A percentile compares a stretch with the other conserved stretches of the same genome.
phyloP scores from a whole-genome alignment of 1,140 invertebrate genomes.

The Zaprionus ornatus region DNA sequence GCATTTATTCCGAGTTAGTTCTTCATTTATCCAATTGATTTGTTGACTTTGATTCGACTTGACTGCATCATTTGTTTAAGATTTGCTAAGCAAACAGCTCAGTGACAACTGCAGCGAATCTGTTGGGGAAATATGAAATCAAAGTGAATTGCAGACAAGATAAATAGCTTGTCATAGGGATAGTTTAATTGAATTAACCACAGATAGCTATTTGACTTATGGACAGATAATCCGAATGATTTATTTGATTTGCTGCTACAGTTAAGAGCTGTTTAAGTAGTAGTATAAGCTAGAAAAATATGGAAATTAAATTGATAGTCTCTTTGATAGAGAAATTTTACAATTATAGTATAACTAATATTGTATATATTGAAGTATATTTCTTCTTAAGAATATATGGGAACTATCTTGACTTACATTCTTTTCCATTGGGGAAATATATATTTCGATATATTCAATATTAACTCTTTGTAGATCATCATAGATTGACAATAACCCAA shows the following conservation, averaged over 20 bases:
- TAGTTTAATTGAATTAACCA: no score
- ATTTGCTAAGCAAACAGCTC: conserved; percentile 1
- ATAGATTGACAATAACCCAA: no score
- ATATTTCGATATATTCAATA: no score
- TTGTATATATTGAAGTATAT: no score
- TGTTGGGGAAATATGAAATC: conserved; percentile 1
- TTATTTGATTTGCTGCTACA: background rate
- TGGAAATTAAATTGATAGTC: no score
- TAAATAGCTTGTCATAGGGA: background rate
- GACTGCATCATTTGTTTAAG: background rate
- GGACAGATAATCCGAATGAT: background rate
- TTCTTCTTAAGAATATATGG: no score
- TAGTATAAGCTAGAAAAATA: no score
- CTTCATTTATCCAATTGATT: conserved; percentile 19
- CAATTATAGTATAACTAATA: no score
- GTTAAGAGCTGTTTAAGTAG: background rate
- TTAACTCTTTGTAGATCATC: no score
- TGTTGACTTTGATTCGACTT: background rate
- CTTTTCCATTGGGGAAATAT: no score
- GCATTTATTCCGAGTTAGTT: background rate
- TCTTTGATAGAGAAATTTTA: no score
- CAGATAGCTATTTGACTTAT: background rate
- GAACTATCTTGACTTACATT: no score
- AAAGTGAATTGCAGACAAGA: background rate
- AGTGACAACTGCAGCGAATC: conserved; percentile 8